Base-by-base conservation (phyloP, 2,113 vertebrate genomes). In the Takifugu bimaculatus region DNA sequence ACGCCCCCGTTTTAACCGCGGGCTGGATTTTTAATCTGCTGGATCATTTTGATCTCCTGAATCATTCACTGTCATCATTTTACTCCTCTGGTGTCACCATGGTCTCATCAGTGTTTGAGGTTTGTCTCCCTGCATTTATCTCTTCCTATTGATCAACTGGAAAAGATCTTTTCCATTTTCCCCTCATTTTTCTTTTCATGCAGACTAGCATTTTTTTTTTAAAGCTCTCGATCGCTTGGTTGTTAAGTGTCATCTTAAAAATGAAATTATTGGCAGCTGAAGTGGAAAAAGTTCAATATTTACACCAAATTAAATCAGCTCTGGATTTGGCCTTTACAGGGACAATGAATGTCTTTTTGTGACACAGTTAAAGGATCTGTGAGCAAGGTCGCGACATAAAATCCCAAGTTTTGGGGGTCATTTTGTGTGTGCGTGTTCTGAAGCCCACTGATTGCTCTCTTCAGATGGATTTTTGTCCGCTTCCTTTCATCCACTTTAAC, bases 1-100 rank as follows among this genome's bases (percentile, higher is more conserved):
- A 72, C 72, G 26, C 75, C 63, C 60, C 25, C 68, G 1, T 53
- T 13, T 74, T 67, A 27, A 72, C 82, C 57, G 63, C 67, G 47
- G 79, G 83, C 73, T 65, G 63, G 43, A 55, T 75, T 72, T 82
- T 81, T 84, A 79, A 85, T 87, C 85, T 79, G n/a, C 54, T 32
- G 67, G 65, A 82, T 85, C 71, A 55, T 81, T 84, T 74, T 79
- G 63, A 82, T 85, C 79, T 80, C 54, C 54, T 70, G 54, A 76
- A 72, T 81, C 74, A 66, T 59, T 76, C 59, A 4, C 53, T 52
- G 72, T 75, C 78, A 76, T 78, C 67, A 15, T 72, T 76, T 66
- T 50, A 15, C 57, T 52, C 42, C 14, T 14, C 60, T 48, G 54
- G 53, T 54, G 44, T 13, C 27, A 27, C 49, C 39, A 43, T 11